Evolutionary conservation across 2,113 vertebrate genomes (phyloP).

Genomic region (chimpanzee (Pan troglodytes)): NHGRI_mPanTro3-v2.1_pri NC_072402.2:86845001-86845500

Average conservation of each 20-base stretch:
- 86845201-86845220: not conserved
- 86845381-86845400: not conserved
- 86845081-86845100: not conserved
- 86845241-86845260: not conserved
- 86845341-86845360: not conserved
- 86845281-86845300: not conserved
- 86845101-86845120: not conserved
- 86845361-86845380: not conserved
- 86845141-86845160: not conserved
- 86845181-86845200: not conserved
- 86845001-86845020: accelerated
- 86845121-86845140: not conserved
- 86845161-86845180: not conserved
- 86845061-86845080: not conserved
- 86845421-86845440: not conserved
- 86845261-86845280: not conserved
- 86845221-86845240: not conserved
- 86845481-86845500: not conserved
- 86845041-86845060: not conserved
- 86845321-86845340: not conserved
- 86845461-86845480: not conserved
- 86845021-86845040: not conserved
- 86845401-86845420: not conserved
- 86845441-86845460: not conserved
- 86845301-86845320: not conserved